A percentile compares a stretch with the other conserved stretches of the same genome.
These are phyloP conservation scores for Globodera ellingtonae DNA, from an alignment of 1,140 invertebrate genomes.

Conservation along the genomic window DNA sequence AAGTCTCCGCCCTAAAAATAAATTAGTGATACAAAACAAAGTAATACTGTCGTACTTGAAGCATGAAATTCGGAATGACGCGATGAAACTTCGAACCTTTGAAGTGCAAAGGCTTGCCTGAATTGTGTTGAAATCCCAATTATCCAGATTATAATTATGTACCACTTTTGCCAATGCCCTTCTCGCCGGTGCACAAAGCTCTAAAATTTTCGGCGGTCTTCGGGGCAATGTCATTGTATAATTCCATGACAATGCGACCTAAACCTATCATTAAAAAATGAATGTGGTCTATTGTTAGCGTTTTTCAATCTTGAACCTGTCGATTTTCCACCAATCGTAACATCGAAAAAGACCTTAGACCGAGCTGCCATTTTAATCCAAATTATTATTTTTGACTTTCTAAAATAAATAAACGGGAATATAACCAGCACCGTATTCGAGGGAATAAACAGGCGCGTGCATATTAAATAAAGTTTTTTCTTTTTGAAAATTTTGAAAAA, in stretches of 20 bases:
- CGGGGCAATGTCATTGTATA: constrained; percentile 68
- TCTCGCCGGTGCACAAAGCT: constrained; percentile 69
- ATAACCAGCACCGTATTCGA: no score
- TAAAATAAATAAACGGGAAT: no score
- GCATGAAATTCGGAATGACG: constrained; percentile 97
- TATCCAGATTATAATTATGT: neutral
- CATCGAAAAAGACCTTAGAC: constrained; percentile 80
- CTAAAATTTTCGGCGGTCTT: constrained; percentile 69
- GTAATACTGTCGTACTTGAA: constrained; percentile 71
- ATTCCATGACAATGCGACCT: constrained; percentile 47
- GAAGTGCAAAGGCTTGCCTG: constrained; percentile 66
- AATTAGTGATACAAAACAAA: neutral
- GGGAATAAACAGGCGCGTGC: no score
- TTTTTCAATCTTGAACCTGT: constrained; percentile 67
- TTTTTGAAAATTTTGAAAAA: no score
- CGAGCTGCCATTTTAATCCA: constrained; percentile 29
- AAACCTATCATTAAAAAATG: neutral
- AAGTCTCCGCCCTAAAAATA: constrained; percentile 73
- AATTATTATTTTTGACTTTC: no score
- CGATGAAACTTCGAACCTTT: constrained; percentile 71
- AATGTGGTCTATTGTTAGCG: neutral
- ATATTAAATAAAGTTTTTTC: no score
- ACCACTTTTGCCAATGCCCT: constrained; percentile 65
- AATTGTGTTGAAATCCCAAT: neutral
- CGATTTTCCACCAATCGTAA: constrained; percentile 78